A percentile compares a stretch with the other conserved stretches of the same genome.
Conservation (phyloP, 1,140 invertebrate genomes). For the Bombus haemorrhoidalis region DNA sequence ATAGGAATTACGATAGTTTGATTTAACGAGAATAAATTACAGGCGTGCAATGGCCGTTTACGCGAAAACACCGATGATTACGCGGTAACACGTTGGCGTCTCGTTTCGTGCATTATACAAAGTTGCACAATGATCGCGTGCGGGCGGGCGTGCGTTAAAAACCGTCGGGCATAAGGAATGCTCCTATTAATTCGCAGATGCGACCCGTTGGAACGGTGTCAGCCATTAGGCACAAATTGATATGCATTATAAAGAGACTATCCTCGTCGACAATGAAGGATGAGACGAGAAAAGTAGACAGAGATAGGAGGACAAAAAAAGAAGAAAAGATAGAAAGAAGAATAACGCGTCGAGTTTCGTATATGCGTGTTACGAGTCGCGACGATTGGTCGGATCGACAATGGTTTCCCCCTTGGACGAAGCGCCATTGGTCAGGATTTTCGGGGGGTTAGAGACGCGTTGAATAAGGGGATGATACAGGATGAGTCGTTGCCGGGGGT, state of each 20-base stretch:
- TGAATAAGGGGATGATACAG: slow-evolving; percentile 77
- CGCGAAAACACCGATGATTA: not conserved
- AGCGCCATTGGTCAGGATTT: slow-evolving; percentile 73
- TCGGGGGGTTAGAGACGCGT: slow-evolving; percentile 70
- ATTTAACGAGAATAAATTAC: not conserved
- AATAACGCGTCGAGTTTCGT: slow-evolving; percentile 61
- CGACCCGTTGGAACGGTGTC: slow-evolving; percentile 51
- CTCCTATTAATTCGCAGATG: slow-evolving; percentile 73
- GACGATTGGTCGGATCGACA: slow-evolving; percentile 76
- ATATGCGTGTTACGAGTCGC: slow-evolving; percentile 61
- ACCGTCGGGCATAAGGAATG: slow-evolving; percentile 16
- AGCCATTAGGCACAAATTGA: slow-evolving; percentile 74
- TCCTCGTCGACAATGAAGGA: slow-evolving; percentile 43
- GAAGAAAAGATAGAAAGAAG: slow-evolving; percentile 37
- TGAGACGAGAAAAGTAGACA: slow-evolving; percentile 14
- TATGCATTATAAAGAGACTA: slow-evolving; percentile 73
- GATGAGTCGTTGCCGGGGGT: slow-evolving; percentile 73
- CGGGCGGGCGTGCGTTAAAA: slow-evolving; percentile 16
- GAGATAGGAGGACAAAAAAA: not conserved
- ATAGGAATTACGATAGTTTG: not conserved
- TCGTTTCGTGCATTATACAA: not conserved
- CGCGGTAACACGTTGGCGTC: too few relatives aligned
- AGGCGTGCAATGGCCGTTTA: not conserved
- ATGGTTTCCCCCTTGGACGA: slow-evolving; percentile 74
- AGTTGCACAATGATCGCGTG: not conserved